Percentiles rank a stretch among this genome's conserved stretches.
Evolutionary conservation across 2,797 vertebrate genomes (phyloP).

Genomic region (Sebastes taczanowskii): DNA sequence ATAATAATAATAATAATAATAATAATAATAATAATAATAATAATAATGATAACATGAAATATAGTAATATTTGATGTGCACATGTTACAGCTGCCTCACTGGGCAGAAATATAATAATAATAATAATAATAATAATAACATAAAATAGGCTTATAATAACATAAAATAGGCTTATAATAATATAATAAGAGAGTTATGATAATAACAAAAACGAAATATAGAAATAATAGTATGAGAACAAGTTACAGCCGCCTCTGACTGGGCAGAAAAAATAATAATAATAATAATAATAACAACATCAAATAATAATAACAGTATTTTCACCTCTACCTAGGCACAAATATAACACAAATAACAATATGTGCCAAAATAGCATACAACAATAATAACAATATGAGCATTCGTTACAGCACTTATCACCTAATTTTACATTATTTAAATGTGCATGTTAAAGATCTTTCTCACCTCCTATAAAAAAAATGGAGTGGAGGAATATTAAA

Average conservation of each 20-base stretch:
- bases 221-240: no score
- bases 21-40: no score
- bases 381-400: not conserved
- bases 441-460: not conserved
- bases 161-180: no score
- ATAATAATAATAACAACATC: no score
- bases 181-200: no score
- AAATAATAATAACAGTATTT: no score
- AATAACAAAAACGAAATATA: no score
- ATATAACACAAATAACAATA: not conserved
- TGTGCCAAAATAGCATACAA: not conserved
- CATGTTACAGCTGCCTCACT: constrained; percentile 34
- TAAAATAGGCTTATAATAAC: no score
- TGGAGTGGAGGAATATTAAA: not conserved
- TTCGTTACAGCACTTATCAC: not conserved
- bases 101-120: not conserved
- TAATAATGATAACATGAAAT: no score
- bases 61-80: not conserved
- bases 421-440: not conserved
- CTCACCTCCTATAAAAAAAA: not conserved
- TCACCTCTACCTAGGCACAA: not conserved
- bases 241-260: no score
- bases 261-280: no score
- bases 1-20: no score
- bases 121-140: not conserved